phyloP scores from a whole-genome alignment of 2,888 invertebrate genomes.

The Seladonia tumulorum region DNA sequence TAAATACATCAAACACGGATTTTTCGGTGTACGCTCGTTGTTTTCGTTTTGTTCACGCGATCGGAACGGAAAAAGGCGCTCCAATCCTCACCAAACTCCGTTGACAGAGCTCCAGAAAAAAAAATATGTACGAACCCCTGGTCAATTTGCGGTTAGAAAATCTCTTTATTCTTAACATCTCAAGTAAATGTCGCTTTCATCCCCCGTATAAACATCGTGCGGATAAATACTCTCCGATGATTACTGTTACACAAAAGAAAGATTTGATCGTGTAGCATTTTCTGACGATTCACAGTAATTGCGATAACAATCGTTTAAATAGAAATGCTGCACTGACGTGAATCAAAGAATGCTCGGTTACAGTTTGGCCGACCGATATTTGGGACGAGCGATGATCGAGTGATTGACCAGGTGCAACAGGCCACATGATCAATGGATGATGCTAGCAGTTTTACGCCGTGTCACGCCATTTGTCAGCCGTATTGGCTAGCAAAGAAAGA shows the following conservation, averaged over 20 bases:
- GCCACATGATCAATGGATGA: not conserved
- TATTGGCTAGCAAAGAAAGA: not conserved
- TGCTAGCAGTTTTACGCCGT: not conserved
- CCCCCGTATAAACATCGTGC: not conserved
- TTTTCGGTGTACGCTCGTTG: not conserved
- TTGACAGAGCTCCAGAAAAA: constrained; percentile 57
- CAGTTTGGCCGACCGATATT: not conserved
- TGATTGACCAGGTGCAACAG: not conserved
- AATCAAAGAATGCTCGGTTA: not conserved
- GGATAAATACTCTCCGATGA: not conserved
- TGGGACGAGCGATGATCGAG: not conserved
- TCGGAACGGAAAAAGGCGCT: constrained; percentile 32
- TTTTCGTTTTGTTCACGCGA: constrained; percentile 7
- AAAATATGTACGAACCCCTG: constrained; percentile 56
- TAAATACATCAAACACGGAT: constrained; percentile 23
- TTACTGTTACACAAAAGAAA: not conserved
- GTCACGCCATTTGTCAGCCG: not conserved
- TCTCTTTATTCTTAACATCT: constrained; percentile 13
- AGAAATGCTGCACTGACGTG: not conserved
- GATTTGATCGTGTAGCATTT: not conserved
- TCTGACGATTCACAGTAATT: not conserved
- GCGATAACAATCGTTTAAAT: not conserved
- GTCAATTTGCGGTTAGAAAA: constrained; percentile 32
- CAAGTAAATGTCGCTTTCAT: not conserved
- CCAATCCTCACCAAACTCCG: constrained; percentile 23